A percentile compares a stretch with the other conserved stretches of the same genome.
Conservation (phyloP, 2,797 vertebrate species). For the Neosilurus mollespiculum region DNA sequence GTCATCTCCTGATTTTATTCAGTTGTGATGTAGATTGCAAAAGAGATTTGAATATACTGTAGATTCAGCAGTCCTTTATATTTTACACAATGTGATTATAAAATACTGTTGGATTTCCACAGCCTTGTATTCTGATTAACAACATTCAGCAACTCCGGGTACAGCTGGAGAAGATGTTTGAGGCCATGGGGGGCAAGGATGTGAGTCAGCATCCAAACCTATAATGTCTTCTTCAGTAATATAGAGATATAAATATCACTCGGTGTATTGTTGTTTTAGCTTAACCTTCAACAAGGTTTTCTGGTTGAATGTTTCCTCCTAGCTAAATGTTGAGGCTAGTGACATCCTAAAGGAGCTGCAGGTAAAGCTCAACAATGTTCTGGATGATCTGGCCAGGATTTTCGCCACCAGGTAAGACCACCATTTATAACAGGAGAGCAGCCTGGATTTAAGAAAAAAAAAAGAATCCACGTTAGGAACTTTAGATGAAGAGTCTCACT, state of each 20-base stretch:
- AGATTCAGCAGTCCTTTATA: not conserved
- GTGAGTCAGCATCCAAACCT: slow-evolving; percentile 67
- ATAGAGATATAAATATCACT: not conserved
- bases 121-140: slow-evolving; percentile 98
- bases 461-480: not conserved
- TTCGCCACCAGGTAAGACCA: slow-evolving; percentile 88
- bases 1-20: not conserved
- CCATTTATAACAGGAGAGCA: not conserved
- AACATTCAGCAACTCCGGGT: slow-evolving; percentile 97
- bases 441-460: not conserved
- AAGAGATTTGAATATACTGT: not conserved
- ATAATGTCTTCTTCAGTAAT: not conserved
- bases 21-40: not conserved
- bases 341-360: slow-evolving; percentile 96
- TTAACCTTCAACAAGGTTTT: not conserved
- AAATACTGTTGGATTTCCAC: slow-evolving; percentile 7
- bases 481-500: not conserved
- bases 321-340: slow-evolving; percentile 95
- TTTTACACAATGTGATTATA: not conserved
- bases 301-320: slow-evolving; percentile 32
- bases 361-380: slow-evolving; percentile 94
- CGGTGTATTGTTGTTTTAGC: not conserved
- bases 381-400: slow-evolving; percentile 94
- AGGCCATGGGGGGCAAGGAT: slow-evolving; percentile 97
- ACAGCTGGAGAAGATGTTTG: slow-evolving; percentile 98